Base-by-base conservation (phyloP, 2,888 invertebrate species). In the Ornithoptera alexandrae region DNA sequence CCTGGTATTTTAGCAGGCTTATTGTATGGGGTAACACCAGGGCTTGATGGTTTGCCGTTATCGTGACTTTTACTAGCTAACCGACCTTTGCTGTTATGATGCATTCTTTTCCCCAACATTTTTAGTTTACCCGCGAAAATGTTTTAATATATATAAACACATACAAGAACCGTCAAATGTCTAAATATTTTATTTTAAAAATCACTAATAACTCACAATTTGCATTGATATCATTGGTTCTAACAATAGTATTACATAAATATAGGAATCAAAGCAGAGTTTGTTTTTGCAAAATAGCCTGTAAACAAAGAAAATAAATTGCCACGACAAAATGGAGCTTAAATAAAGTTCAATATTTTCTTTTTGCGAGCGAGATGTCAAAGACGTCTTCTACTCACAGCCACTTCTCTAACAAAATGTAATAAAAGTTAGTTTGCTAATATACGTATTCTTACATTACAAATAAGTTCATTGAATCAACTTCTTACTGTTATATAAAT, bases 81-180 rank as follows among this genome's bases (percentile, higher is more conserved):
- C 73, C 93, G 85, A 62, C 90, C 93, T 78, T 92, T 92, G 74
- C 84, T 92, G 72, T 92, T 92, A 75, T 93, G 93, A 75, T 91
- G 92, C 89, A 93, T 93, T 79, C 93, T 84, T 77, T 93, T 93
- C 18, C 93, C 93, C 82, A 93, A 80, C 93, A 93, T 93, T 62
- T 77, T 86, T 53, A 81, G 72, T 89, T 85, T 83, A 79, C 88
- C 86, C 89, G 91, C 89, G 86, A 77, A 84, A 84, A 79, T 72
- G 75, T 70, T 75, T 56, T 78, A 75, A 75, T 78, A 81, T 62
- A 57, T 65, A 62, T 71, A 77, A 75, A 79, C 73, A 80, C 73
- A 76, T 65, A 73, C 72, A 72, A 70, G 71, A 69, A 71, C 65
- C 72, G 73, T 74, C 73, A 74, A 62, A 69, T 67, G 61, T 63